Conservation (phyloP, 2,797 vertebrate genomes). For the Echiichthys vipera region DNA sequence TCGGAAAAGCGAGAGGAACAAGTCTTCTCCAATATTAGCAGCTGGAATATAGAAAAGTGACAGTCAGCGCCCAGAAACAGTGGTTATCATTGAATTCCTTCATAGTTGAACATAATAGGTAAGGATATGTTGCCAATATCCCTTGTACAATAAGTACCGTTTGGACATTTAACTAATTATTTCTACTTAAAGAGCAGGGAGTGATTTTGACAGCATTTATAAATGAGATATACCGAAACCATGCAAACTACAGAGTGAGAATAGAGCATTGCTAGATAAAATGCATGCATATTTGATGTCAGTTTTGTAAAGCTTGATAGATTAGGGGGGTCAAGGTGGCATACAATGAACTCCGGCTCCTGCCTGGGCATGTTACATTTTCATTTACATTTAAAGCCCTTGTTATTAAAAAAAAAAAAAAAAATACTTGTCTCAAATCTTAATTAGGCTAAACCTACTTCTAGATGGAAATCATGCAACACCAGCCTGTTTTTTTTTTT, state of each 20-base stretch:
- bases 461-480: no score
- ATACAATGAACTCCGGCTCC: no score
- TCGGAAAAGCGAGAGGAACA: neutral
- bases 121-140: no score
- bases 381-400: no score
- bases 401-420: no score
- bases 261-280: neutral
- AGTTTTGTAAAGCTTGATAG: neutral
- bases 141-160: no score
- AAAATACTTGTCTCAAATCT: no score
- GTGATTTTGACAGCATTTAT: constrained; percentile 1
- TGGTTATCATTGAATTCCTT: neutral
- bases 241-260: constrained; percentile 8
- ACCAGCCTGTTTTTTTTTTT: no score
- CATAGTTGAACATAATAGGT: no score
- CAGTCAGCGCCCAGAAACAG: neutral
- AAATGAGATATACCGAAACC: neutral
- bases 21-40: neutral
- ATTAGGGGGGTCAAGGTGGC: no score
- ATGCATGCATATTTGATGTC: neutral
- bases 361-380: no score
- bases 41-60: neutral
- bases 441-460: no score
- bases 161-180: neutral
- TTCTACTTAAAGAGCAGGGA: neutral